These are phyloP conservation scores for Gymnosoma rotundatum DNA, from an alignment of 2,888 invertebrate species.

Conservation along the genomic window DNA sequence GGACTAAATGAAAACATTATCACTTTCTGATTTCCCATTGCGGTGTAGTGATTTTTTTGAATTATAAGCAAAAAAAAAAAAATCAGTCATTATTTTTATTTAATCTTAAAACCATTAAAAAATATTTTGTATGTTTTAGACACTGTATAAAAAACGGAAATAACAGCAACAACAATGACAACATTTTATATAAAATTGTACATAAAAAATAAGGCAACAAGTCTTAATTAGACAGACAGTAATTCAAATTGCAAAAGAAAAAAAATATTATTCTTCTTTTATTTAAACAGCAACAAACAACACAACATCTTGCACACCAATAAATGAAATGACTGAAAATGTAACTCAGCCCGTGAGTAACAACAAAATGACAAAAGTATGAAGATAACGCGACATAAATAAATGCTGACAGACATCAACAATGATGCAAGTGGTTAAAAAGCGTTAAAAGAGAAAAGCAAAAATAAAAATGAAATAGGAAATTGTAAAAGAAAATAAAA, in stretches of 20 bases:
- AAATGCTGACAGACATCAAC: slow-evolving; percentile 53
- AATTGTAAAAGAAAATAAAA: background rate
- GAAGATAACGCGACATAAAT: slow-evolving; percentile 44
- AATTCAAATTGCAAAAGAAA: background rate
- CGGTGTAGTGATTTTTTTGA: too few relatives aligned
- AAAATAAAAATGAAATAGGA: background rate
- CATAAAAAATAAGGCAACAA: slow-evolving; percentile 29
- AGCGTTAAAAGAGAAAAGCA: background rate
- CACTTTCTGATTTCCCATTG: too few relatives aligned
- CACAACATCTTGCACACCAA: background rate
- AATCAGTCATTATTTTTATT: too few relatives aligned
- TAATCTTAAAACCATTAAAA: background rate
- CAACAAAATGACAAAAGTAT: slow-evolving; percentile 53
- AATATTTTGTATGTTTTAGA: too few relatives aligned
- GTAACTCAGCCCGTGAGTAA: background rate
- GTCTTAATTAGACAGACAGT: slow-evolving; percentile 5
- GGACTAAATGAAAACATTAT: too few relatives aligned
- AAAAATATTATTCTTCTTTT: background rate
- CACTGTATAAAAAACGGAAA: background rate
- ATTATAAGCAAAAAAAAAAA: too few relatives aligned
- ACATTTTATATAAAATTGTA: slow-evolving; percentile 7
- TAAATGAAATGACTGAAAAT: slow-evolving; percentile 6
- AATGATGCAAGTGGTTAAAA: slow-evolving; percentile 43
- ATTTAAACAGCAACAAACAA: background rate
- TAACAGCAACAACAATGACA: slow-evolving; percentile 38